Percentiles rank a stretch among this genome's conserved stretches.
Evolutionary conservation across 2,888 invertebrate genomes (phyloP).

Genomic region (Oasisia sp.): DNA sequence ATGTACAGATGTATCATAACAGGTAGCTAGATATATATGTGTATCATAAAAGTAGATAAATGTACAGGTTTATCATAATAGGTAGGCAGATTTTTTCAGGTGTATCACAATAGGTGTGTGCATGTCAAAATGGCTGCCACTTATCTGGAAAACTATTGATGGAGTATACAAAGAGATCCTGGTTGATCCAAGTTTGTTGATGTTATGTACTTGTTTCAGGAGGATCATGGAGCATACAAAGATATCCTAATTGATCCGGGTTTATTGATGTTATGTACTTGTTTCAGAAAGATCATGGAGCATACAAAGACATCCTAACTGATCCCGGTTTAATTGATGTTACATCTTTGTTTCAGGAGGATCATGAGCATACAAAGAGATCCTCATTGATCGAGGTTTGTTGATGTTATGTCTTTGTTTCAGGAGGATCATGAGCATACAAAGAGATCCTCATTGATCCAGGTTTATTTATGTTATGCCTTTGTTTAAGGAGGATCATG

Average conservation of each 20-base stretch:
- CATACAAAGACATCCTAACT: too few relatives aligned
- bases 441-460: conserved; percentile 53
- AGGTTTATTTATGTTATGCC: background rate
- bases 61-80: too few relatives aligned
- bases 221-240: conserved; percentile 74
- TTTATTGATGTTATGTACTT: conserved; percentile 14
- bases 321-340: background rate
- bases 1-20: background rate
- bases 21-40: background rate
- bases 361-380: too few relatives aligned
- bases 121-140: too few relatives aligned
- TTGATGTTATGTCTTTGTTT: conserved; percentile 33
- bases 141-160: too few relatives aligned
- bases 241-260: background rate
- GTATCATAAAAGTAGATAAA: background rate
- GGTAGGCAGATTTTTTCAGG: too few relatives aligned
- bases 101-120: too few relatives aligned
- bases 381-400: background rate
- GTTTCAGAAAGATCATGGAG: conserved; percentile 70
- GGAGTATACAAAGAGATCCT: too few relatives aligned
- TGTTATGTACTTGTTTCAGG: conserved; percentile 50
- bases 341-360: conserved; percentile 62
- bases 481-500: conserved; percentile 68
- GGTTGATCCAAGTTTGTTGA: background rate
- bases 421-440: conserved; percentile 72